These are phyloP conservation scores for Acanthurus lineatus DNA, from an alignment of 2,797 vertebrate genomes.

Conservation along the genomic window DNA sequence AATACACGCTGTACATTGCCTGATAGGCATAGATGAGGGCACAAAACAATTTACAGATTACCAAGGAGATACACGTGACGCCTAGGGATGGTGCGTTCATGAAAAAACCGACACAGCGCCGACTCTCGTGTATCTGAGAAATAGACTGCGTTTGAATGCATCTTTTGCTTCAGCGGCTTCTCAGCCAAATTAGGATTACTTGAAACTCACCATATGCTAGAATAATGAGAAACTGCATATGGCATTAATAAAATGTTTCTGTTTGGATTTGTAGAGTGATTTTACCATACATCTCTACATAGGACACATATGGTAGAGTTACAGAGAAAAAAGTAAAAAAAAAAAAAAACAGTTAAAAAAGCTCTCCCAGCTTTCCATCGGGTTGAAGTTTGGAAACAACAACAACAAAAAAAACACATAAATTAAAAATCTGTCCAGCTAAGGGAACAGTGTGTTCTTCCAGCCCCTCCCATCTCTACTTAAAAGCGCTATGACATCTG, in stretches of 20 bases:
- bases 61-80: constrained; percentile 24
- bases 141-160: neutral
- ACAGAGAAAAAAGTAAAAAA: neutral
- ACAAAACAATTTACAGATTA: accelerated
- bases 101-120: neutral
- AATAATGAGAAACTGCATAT: neutral
- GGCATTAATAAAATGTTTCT: too few species aligned
- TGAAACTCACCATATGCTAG: neutral
- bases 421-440: neutral
- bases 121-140: neutral
- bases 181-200: neutral
- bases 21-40: constrained; percentile 20
- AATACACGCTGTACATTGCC: neutral
- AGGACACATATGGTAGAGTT: neutral
- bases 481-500: neutral
- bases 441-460: neutral
- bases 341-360: neutral
- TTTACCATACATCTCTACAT: neutral
- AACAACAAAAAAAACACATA: neutral
- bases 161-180: neutral
- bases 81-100: constrained; percentile 30
- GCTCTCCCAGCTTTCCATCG: neutral
- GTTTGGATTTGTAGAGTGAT: neutral
- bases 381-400: neutral
- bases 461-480: neutral